phyloP scores from a whole-genome alignment of 2,113 vertebrate species.

The Osmerus mordax region DNA sequence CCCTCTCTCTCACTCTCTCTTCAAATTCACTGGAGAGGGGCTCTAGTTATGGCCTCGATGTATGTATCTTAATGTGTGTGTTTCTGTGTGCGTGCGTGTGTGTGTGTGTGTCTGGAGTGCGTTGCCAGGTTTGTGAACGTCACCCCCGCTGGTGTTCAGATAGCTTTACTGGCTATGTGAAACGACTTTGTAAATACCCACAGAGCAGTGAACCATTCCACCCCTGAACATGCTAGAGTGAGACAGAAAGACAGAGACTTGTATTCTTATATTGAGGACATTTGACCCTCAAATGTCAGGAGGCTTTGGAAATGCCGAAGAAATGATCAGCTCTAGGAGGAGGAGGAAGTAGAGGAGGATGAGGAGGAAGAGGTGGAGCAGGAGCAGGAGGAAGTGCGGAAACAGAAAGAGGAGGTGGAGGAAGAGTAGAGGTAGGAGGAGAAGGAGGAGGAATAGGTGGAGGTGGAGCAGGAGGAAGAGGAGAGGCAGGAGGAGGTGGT shows the following conservation, averaged over 20 bases:
- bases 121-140: constrained; percentile 27
- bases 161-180: not conserved
- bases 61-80: not conserved
- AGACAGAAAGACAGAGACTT: not conserved
- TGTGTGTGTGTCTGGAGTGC: constrained; percentile 10
- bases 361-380: too few species aligned
- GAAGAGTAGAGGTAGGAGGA: too few species aligned
- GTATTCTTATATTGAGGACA: not conserved
- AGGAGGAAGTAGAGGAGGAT: too few species aligned
- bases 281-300: not conserved
- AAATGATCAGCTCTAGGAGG: not conserved
- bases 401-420: too few species aligned
- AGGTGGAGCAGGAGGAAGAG: too few species aligned
- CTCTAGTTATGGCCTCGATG: too few species aligned
- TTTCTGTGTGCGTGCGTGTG: not conserved
- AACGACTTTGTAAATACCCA: constrained; percentile 28
- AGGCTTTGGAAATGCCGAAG: constrained; percentile 3
- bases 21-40: too few species aligned
- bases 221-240: constrained; percentile 32
- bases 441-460: too few species aligned
- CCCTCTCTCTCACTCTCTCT: too few species aligned
- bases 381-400: too few species aligned
- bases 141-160: constrained; percentile 29
- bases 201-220: constrained; percentile 64
- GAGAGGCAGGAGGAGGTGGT: too few species aligned